Base-by-base conservation (phyloP, 1,140 invertebrate genomes). In the Hylaeus volcanicus region DNA sequence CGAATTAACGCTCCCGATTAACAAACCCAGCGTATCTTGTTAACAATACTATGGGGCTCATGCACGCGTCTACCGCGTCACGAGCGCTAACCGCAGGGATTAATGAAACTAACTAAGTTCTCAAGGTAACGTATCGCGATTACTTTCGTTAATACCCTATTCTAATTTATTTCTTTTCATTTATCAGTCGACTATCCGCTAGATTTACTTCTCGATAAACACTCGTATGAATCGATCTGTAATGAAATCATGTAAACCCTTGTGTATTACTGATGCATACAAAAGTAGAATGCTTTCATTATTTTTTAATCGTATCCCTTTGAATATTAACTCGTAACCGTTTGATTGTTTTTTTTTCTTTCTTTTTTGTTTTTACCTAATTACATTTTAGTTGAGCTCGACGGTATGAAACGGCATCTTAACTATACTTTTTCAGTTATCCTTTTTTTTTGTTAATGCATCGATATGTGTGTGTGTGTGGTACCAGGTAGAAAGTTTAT, bases 401-500 rank as follows among this genome's bases (percentile, higher is more conserved):
- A 71, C 5, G 51, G 56, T 74, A 69, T 45, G 73, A 55, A 26
- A 68, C 45, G 37, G 37, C 48, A 68, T 81, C 76, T 80, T 76
- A 83, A 86, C 75, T 60, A 75, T 75, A 41, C 70, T 86, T 66
- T 87, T 75, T 87, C 69, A 79, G 48, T 90, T 92, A 85, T 74
- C 74, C 86, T 90, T 87, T 90, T 26, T 26, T 26, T 92, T 90
- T 91, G 90, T 93, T 93, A 93, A 93, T 89, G 90, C 87, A 91
- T 92, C 90, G 90, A 87, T 91, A 85, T 92, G 85, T 91, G 74
- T 91, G 89, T 91, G 89, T 92, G 89, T 93, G 87, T 92, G 91
- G 87, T 91, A 91, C 91, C 91, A 93, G 93, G 93, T 93, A 93
- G 92, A 93, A 93, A 93, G 86, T 93, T 93, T 93, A 90, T 92